A percentile compares a stretch with the other conserved stretches of the same genome.
Evolutionary conservation across 2,888 invertebrate genomes (phyloP).

Genomic region (Heteropelma amictum): DNA sequence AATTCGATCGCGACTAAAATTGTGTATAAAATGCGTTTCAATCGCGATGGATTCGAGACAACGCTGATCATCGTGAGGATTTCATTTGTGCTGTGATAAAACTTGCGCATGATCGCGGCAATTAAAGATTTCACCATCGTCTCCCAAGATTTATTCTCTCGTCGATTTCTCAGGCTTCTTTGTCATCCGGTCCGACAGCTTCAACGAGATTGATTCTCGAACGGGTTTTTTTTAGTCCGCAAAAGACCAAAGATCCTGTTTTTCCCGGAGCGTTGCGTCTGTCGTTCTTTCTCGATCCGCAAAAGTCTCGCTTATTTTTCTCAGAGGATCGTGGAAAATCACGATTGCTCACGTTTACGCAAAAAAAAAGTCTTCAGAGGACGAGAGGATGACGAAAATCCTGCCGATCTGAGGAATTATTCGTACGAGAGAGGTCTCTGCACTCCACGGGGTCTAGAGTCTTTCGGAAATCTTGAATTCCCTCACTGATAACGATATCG

Average conservation of each 20-base stretch:
- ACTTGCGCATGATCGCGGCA: too few species aligned
- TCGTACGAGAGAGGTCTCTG: constrained; percentile 33
- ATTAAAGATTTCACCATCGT: constrained; percentile 23
- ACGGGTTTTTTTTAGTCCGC: constrained; percentile 23
- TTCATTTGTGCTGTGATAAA: too few species aligned
- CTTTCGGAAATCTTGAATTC: background rate
- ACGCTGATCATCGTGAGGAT: too few species aligned
- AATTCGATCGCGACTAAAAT: too few species aligned
- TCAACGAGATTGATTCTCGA: constrained; percentile 39
- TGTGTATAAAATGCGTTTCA: too few species aligned
- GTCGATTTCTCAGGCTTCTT: background rate
- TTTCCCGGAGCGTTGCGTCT: constrained; percentile 10
- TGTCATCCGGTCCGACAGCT: constrained; percentile 36
- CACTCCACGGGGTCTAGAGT: constrained; percentile 7
- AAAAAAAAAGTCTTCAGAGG: background rate
- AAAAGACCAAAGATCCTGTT: constrained; percentile 28
- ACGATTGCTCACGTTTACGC: background rate
- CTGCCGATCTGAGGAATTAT: background rate
- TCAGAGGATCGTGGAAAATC: constrained; percentile 12
- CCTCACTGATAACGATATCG: background rate
- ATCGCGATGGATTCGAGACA: too few species aligned
- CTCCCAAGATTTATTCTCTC: constrained; percentile 13
- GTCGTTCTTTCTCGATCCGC: constrained; percentile 1
- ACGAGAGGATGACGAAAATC: background rate
- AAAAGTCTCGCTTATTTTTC: background rate